Conservation (phyloP, 2,888 invertebrate genomes). For the Resseliella maxima region DNA sequence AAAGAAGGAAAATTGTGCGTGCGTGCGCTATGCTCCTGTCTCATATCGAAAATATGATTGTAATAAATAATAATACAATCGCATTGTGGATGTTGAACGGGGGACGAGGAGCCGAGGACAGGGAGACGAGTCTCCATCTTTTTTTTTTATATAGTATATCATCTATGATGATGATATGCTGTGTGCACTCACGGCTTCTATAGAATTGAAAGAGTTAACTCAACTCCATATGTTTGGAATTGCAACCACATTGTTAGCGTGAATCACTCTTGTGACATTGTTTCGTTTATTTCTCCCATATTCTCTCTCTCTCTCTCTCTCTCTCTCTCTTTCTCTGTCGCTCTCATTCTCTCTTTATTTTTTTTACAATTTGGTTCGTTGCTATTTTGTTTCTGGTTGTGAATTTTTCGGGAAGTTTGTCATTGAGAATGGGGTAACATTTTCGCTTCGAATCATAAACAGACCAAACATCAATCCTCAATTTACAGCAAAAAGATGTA, state of each 20-base stretch:
- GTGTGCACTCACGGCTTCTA: not conserved
- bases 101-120: no score
- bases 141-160: not conserved
- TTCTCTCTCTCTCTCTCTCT: no score
- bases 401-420: no score
- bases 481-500: not conserved
- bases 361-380: not conserved
- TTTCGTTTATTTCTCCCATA: not conserved
- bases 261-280: not conserved
- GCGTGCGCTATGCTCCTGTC: not conserved
- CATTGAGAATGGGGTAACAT: no score
- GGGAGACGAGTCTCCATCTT: not conserved
- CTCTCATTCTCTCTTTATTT: no score
- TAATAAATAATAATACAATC: constrained; percentile 45
- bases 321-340: no score
- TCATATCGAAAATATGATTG: constrained; percentile 47
- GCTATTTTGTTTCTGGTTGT: not conserved
- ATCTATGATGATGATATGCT: not conserved
- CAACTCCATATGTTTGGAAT: constrained; percentile 35
- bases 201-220: not conserved
- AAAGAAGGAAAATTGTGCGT: no score
- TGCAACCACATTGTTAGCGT: constrained; percentile 25
- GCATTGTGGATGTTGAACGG: no score
- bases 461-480: constrained; percentile 8
- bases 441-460: not conserved